These are phyloP conservation scores for Rhagoletis pomonella DNA, from an alignment of 1,140 invertebrate genomes.

Conservation along the genomic window DNA sequence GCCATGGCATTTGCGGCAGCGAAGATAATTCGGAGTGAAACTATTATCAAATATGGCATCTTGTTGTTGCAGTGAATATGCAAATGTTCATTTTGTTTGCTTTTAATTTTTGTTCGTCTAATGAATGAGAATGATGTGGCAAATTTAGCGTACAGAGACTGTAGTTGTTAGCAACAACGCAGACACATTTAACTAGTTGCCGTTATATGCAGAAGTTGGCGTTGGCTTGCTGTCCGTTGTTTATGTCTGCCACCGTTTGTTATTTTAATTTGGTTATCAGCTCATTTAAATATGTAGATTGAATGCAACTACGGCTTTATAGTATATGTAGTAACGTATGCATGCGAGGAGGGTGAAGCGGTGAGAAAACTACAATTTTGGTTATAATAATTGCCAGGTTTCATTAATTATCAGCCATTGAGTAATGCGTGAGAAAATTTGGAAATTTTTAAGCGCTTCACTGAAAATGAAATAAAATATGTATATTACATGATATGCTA, in stretches of 20 bases:
- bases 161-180: neutral
- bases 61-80: slow-evolving; percentile 43
- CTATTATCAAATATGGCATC: slow-evolving; percentile 16
- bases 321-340: no score
- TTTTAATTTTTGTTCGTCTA: neutral
- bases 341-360: neutral
- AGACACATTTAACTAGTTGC: neutral
- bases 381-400: neutral
- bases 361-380: neutral
- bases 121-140: slow-evolving; percentile 31
- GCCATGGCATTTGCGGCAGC: neutral
- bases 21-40: slow-evolving; percentile 13
- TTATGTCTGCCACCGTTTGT: slow-evolving; percentile 37
- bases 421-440: neutral
- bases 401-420: neutral
- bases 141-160: slow-evolving; percentile 3
- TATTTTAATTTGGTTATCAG: slow-evolving; percentile 42
- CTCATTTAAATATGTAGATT: slow-evolving; percentile 2
- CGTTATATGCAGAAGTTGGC: slow-evolving; percentile 4
- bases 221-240: neutral
- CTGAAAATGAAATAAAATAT: no score
- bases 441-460: neutral
- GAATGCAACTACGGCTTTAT: neutral
- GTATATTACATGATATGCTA: no score
- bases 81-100: neutral